phyloP scores from a whole-genome alignment of 2,888 invertebrate genomes.

The Apantesis nais region DNA sequence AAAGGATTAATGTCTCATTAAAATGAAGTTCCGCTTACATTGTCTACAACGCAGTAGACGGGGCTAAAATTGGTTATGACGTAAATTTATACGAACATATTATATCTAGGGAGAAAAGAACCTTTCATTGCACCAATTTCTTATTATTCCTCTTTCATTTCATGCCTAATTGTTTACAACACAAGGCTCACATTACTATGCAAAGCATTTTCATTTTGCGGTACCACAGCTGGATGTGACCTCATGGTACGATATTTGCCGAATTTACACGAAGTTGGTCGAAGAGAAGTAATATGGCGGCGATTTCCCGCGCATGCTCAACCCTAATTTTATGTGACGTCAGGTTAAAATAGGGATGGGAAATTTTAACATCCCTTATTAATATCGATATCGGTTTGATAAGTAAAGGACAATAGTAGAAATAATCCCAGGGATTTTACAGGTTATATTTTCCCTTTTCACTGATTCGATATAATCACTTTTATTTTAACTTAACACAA shows the following conservation, averaged over 20 bases:
- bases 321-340: slow-evolving; percentile 66
- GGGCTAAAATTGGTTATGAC: slow-evolving; percentile 36
- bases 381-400: slow-evolving; percentile 45
- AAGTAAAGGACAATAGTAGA: neutral
- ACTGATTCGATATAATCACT: too few species aligned
- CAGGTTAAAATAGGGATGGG: slow-evolving; percentile 60
- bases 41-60: slow-evolving; percentile 26
- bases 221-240: slow-evolving; percentile 38
- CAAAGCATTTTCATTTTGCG: slow-evolving; percentile 16
- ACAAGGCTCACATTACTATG: slow-evolving; percentile 26
- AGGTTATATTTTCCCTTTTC: too few species aligned
- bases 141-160: neutral
- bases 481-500: neutral
- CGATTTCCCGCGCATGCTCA: slow-evolving; percentile 73
- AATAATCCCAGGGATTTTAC: neutral
- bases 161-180: accelerated
- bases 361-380: slow-evolving; percentile 37
- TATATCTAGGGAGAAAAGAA: slow-evolving; percentile 27
- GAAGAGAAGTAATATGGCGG: slow-evolving; percentile 67
- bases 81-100: slow-evolving; percentile 41
- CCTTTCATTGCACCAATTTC: slow-evolving; percentile 44
- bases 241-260: slow-evolving; percentile 51
- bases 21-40: neutral
- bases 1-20: neutral
- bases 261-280: slow-evolving; percentile 52